Conservation (phyloP, 2,888 invertebrate genomes). For the Cephonodes hylas region DNA sequence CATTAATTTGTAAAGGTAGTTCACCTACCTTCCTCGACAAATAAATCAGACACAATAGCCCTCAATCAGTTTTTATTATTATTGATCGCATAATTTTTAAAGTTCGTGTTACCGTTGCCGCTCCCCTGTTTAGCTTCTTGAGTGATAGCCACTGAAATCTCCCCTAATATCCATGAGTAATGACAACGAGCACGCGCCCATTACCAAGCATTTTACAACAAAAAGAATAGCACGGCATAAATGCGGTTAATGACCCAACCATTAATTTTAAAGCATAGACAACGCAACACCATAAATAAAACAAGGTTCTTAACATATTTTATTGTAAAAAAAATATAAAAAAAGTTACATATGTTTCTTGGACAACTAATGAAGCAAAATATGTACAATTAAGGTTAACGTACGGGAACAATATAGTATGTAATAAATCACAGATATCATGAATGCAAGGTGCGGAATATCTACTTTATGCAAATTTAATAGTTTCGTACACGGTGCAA, state of each 20-base stretch:
- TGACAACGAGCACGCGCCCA: conserved; percentile 52
- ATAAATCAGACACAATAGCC: conserved; percentile 9
- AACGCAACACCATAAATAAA: conserved; percentile 49
- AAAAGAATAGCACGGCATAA: conserved; percentile 38
- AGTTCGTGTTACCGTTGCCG: conserved; percentile 15
- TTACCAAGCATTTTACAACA: conserved; percentile 39
- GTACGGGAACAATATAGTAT: neutral
- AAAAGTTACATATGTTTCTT: neutral
- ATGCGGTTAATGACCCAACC: conserved; percentile 39
- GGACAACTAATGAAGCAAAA: conserved; percentile 1
- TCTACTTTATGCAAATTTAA: conserved; percentile 7
- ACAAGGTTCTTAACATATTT: conserved; percentile 57
- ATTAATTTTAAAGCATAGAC: conserved; percentile 33
- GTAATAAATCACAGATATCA: conserved; percentile 3
- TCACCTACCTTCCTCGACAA: neutral
- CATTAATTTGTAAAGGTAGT: neutral
- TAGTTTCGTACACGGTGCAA: neutral
- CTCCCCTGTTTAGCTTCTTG: conserved; percentile 38
- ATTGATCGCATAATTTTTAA: conserved; percentile 2
- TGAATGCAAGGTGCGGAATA: conserved; percentile 2
- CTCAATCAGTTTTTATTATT: conserved; percentile 19
- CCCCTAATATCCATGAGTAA: conserved; percentile 53
- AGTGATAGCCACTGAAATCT: conserved; percentile 35
- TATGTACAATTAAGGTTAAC: neutral
- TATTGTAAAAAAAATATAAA: conserved; percentile 5